Evolutionary conservation across 2,888 invertebrate species (phyloP).

Genomic region (Cataglyphis cursor): DNA sequence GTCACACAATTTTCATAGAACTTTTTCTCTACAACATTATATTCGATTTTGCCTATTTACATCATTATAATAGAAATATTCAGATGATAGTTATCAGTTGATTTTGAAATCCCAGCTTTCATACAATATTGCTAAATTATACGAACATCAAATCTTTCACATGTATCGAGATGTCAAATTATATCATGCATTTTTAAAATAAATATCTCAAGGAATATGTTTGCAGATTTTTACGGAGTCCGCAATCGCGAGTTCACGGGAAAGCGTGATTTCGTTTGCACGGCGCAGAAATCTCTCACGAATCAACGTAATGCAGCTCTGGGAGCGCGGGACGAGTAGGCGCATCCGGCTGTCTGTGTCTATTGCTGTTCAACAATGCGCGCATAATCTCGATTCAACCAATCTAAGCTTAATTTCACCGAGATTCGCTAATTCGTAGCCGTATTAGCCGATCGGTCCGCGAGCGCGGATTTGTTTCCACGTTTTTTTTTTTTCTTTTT

Average conservation of each 20-base stretch:
- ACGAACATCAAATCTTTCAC: neutral
- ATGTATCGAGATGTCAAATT: neutral
- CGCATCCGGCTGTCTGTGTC: conserved; percentile 60
- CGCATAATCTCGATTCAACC: conserved; percentile 68
- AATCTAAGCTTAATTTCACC: conserved; percentile 64
- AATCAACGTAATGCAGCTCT: conserved; percentile 70
- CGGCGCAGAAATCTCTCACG: conserved; percentile 69
- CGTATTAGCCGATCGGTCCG: conserved; percentile 59
- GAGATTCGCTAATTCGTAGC: conserved; percentile 53
- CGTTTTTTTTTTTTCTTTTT: conserved; percentile 40
- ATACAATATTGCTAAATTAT: neutral
- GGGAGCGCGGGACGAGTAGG: conserved; percentile 70
- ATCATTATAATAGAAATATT: neutral
- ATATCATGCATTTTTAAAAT: neutral
- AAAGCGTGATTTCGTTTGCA: conserved; percentile 40
- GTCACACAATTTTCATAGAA: neutral
- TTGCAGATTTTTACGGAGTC: neutral
- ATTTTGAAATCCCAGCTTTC: neutral
- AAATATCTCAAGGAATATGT: neutral
- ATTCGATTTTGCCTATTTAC: neutral
- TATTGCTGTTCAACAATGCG: conserved; percentile 69
- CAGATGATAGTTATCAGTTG: neutral
- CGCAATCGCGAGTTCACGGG: conserved; percentile 12
- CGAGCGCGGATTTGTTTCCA: conserved; percentile 40
- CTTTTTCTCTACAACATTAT: neutral